Conservation (phyloP, 2,888 invertebrate species). For the Zelleria hepariella region DNA sequence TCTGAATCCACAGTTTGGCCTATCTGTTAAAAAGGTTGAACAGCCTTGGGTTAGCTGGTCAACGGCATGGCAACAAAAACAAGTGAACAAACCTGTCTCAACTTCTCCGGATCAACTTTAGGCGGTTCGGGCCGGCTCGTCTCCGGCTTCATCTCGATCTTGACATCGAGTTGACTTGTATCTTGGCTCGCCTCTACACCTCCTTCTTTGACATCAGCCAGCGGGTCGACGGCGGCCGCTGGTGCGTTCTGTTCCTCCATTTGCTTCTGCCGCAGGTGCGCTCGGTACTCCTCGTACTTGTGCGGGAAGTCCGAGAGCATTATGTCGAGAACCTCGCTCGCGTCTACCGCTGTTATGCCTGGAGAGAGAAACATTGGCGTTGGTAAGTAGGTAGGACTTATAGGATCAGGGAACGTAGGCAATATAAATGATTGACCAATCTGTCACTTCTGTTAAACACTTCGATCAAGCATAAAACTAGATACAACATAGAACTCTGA, state of each 20-base stretch:
- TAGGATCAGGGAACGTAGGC: too few species aligned
- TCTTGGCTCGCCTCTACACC: too few species aligned
- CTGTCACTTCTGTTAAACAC: too few species aligned
- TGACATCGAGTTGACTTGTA: conserved; percentile 19
- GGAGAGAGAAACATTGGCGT: too few species aligned
- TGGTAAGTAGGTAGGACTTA: too few species aligned
- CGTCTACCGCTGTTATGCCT: conserved; percentile 91
- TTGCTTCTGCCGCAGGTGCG: conserved; percentile 75
- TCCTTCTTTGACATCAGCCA: background rate
- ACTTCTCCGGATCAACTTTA: conserved; percentile 44
- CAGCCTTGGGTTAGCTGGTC: too few species aligned
- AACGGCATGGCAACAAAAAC: background rate
- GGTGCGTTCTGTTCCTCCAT: conserved; percentile 11
- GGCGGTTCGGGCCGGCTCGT: conserved; percentile 39
- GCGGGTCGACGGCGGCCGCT: background rate
- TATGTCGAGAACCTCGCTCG: conserved; percentile 94
- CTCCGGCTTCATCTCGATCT: conserved; percentile 15
- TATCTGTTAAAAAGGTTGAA: too few species aligned
- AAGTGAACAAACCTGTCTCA: conserved; percentile 40
- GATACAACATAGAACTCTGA: too few species aligned
- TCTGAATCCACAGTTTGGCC: too few species aligned
- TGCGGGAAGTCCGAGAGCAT: conserved; percentile 96
- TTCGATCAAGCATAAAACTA: background rate
- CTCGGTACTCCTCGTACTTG: conserved; percentile 92
- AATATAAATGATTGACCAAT: too few species aligned